Conservation (phyloP, 2,797 vertebrate species). For the Xiphophorus birchmanni region DNA sequence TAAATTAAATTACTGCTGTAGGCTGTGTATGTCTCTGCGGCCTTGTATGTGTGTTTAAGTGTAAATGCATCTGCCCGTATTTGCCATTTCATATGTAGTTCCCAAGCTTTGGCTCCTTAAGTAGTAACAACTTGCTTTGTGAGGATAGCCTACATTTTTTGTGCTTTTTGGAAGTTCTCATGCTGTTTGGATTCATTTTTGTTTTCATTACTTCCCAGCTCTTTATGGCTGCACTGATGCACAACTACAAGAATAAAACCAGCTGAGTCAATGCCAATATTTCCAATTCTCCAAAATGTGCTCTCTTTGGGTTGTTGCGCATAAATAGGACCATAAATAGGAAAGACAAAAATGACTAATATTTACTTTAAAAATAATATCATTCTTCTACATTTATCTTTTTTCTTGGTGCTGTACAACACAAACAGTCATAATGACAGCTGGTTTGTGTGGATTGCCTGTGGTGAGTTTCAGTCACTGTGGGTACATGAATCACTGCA, state of each 20-base stretch:
- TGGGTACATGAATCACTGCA: conserved; percentile 7
- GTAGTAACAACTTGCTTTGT: neutral
- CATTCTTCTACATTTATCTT: neutral
- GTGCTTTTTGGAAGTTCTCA: neutral
- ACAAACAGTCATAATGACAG: conserved; percentile 1
- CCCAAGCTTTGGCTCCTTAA: neutral
- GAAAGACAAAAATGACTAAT: neutral
- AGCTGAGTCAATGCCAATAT: conserved; percentile 46
- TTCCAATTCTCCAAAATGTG: conserved; percentile 24
- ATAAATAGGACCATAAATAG: neutral
- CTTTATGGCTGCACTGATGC: conserved; percentile 26
- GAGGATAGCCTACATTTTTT: neutral
- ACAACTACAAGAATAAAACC: conserved; percentile 38
- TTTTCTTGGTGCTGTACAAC: neutral
- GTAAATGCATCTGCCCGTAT: neutral
- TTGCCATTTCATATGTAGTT: neutral
- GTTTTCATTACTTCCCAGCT: conserved; percentile 49
- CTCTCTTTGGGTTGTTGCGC: too few relatives aligned
- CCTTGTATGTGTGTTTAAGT: neutral
- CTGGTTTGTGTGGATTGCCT: conserved; percentile 24
- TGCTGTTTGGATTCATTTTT: conserved; percentile 40
- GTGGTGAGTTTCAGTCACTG: conserved; percentile 49
- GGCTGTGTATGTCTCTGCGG: neutral
- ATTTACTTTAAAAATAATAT: neutral
- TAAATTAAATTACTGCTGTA: neutral